phyloP scores from a whole-genome alignment of 1,140 invertebrate species.

The Alviniconcha marisindica region DNA sequence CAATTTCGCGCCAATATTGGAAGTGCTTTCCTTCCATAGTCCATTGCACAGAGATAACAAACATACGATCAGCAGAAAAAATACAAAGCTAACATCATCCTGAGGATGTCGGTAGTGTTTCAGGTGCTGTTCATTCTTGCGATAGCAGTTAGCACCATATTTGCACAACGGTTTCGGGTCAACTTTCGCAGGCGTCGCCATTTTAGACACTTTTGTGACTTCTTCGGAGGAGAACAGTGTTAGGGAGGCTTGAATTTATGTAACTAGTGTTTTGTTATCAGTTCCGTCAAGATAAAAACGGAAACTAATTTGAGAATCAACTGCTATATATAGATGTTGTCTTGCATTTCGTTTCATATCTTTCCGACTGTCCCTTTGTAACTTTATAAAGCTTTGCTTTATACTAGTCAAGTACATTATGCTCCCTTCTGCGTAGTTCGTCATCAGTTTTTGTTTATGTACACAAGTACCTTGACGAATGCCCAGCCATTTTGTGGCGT shows the following conservation, averaged over 20 bases:
- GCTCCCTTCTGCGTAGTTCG: conserved; percentile 31
- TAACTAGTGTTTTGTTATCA: no score
- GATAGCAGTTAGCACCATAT: conserved; percentile 89
- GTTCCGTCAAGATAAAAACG: no score
- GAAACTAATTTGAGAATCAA: no score
- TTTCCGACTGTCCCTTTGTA: no score
- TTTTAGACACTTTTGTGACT: background rate
- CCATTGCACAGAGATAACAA: background rate
- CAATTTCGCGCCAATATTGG: background rate
- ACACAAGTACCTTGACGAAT: conserved; percentile 65
- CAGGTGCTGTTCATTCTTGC: conserved; percentile 87
- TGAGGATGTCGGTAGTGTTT: conserved; percentile 86
- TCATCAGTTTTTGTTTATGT: conserved; percentile 61
- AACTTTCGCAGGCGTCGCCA: conserved; percentile 38
- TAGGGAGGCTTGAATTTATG: no score
- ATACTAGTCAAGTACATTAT: no score
- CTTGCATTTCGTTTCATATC: no score
- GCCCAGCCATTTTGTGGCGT: conserved; percentile 3
- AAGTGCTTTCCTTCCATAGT: background rate
- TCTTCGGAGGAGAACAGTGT: no score
- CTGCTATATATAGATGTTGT: no score
- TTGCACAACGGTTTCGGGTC: conserved; percentile 80
- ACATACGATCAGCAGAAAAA: no score
- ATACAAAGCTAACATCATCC: conserved; percentile 42
- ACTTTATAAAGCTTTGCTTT: no score